phyloP scores from a whole-genome alignment of 2,888 invertebrate species.

The Arge pagana region DNA sequence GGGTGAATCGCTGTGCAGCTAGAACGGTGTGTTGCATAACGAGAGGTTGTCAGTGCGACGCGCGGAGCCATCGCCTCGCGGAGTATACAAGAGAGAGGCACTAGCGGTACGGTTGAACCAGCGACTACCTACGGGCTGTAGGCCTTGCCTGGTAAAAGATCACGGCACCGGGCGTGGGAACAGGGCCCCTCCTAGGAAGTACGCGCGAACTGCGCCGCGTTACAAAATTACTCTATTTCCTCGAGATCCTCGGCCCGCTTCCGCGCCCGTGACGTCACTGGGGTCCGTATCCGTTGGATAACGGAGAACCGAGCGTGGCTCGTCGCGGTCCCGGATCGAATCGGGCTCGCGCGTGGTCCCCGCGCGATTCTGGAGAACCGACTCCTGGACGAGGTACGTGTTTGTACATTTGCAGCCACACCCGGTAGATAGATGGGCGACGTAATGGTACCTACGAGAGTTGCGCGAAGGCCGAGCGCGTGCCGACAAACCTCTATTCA shows the following conservation, averaged over 20 bases:
- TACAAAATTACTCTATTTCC: constrained; percentile 14
- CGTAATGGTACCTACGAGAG: too few species aligned
- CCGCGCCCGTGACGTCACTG: neutral
- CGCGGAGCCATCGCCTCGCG: constrained; percentile 1
- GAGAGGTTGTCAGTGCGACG: constrained; percentile 9
- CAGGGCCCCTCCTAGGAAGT: constrained; percentile 35
- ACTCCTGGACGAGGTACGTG: too few species aligned
- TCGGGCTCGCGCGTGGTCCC: too few species aligned
- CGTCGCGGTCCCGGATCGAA: too few species aligned
- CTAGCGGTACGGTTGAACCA: neutral
- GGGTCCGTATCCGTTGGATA: too few species aligned
- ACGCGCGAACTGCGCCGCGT: neutral
- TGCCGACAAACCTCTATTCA: too few species aligned
- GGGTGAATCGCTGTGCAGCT: constrained; percentile 2
- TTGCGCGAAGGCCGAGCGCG: too few species aligned
- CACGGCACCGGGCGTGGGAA: constrained; percentile 55
- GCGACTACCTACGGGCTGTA: neutral
- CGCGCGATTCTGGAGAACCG: too few species aligned
- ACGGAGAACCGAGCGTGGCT: too few species aligned
- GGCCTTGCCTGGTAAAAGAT: constrained; percentile 44
- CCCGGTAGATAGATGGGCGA: too few species aligned
- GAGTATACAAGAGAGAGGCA: constrained; percentile 1
- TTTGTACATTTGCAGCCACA: too few species aligned
- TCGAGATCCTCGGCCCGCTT: neutral
- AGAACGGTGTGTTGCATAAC: constrained; percentile 13